Evolutionary conservation across 2,888 invertebrate species (phyloP).

Genomic region (Eulithis testata): DNA sequence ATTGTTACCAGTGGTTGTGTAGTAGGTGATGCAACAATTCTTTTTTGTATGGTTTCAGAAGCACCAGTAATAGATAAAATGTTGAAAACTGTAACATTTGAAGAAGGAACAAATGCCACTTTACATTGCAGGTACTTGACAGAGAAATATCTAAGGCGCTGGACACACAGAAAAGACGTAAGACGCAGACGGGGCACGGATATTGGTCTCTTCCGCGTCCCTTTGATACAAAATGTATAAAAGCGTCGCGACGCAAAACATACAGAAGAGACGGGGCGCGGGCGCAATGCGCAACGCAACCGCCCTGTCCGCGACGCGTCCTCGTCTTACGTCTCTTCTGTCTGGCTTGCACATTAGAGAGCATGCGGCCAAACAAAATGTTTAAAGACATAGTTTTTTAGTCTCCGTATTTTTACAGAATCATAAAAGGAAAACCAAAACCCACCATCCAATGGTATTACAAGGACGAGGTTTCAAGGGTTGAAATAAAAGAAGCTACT

Average conservation of each 20-base stretch:
- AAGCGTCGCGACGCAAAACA: too few species aligned
- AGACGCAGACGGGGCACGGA: too few species aligned
- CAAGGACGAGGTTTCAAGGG: background rate
- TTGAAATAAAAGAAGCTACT: conserved; percentile 8
- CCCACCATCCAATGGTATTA: conserved; percentile 19
- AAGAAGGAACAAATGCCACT: conserved; percentile 7
- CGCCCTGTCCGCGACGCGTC: too few species aligned
- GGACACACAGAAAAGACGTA: too few species aligned
- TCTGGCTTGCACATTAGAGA: too few species aligned
- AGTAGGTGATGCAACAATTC: background rate
- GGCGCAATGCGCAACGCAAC: too few species aligned
- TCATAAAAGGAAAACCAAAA: conserved; percentile 18
- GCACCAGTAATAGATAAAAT: background rate
- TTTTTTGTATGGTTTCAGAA: background rate
- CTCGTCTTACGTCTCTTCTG: too few species aligned
- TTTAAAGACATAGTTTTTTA: too few species aligned
- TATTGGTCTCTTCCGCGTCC: too few species aligned
- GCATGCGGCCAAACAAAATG: background rate
- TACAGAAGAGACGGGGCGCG: too few species aligned
- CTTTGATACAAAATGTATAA: too few species aligned
- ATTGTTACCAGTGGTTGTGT: background rate
- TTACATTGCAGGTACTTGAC: background rate
- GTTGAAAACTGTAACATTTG: background rate
- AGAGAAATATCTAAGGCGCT: too few species aligned
- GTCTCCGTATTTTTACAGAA: conserved; percentile 12